Percentiles rank a stretch among this genome's conserved stretches.
Conservation (phyloP, 1,140 invertebrate genomes). For the Oedothorax gibbosus region DNA sequence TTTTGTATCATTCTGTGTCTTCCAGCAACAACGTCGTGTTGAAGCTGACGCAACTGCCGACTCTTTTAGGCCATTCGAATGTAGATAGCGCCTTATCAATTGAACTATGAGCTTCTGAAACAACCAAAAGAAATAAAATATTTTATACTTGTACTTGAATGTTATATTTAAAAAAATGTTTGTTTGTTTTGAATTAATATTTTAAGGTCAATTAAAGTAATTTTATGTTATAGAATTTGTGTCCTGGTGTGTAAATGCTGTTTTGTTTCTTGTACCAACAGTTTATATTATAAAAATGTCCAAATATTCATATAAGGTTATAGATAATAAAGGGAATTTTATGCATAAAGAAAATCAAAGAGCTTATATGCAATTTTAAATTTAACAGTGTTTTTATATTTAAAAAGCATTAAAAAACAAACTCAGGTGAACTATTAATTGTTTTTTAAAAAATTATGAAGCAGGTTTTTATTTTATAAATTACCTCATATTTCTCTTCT, state of each 20-base stretch:
- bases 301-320: no score
- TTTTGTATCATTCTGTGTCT: slow-evolving; percentile 17
- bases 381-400: not conserved
- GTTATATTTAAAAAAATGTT: not conserved
- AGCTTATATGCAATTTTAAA: not conserved
- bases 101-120: slow-evolving; percentile 38
- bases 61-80: slow-evolving; percentile 47
- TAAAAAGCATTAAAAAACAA: not conserved
- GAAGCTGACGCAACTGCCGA: slow-evolving; percentile 20
- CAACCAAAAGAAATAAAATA: not conserved
- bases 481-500: slow-evolving; percentile 47
- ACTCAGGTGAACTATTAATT: not conserved
- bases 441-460: not conserved
- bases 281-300: no score
- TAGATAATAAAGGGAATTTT: no score
- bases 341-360: not conserved
- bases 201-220: not conserved
- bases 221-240: no score
- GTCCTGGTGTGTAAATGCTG: no score
- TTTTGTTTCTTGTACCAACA: no score
- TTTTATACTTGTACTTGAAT: no score
- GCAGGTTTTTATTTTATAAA: not conserved
- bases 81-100: slow-evolving; percentile 31
- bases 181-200: not conserved
- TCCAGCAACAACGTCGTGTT: slow-evolving; percentile 33